Conservation (phyloP, 2,113 vertebrate species). For the Microcebus tavaratra region DNA sequence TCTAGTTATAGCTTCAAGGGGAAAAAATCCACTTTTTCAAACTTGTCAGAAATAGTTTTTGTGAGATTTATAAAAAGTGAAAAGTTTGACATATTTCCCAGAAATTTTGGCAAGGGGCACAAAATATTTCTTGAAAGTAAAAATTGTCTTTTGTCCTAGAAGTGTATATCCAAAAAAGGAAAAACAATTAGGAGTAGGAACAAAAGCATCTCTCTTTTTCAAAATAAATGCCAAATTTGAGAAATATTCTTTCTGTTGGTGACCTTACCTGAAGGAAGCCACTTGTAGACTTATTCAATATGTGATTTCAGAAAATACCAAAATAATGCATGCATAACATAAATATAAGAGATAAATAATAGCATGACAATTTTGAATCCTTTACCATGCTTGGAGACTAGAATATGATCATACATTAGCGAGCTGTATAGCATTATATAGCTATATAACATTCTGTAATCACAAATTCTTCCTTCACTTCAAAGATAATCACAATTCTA, state of each 20-base stretch:
- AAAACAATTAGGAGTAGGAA: background rate
- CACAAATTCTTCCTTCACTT: fast-evolving
- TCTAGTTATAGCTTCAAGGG: conserved; percentile 17
- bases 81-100: background rate
- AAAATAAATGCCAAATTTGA: background rate
- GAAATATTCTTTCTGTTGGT: background rate
- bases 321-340: background rate
- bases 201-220: background rate
- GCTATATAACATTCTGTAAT: background rate
- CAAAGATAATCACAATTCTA: background rate
- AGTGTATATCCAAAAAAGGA: background rate
- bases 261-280: background rate
- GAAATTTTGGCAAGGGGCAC: background rate
- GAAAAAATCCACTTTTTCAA: conserved; percentile 45
- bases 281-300: background rate
- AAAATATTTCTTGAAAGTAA: conserved; percentile 53
- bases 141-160: conserved; percentile 34
- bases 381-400: background rate
- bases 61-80: conserved; percentile 38
- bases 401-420: fast-evolving
- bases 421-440: background rate
- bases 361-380: background rate
- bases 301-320: background rate
- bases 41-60: conserved; percentile 65
- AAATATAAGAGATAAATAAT: background rate